Base-by-base conservation (phyloP, 1,140 invertebrate species). In the Bactericera cockerelli region DNA sequence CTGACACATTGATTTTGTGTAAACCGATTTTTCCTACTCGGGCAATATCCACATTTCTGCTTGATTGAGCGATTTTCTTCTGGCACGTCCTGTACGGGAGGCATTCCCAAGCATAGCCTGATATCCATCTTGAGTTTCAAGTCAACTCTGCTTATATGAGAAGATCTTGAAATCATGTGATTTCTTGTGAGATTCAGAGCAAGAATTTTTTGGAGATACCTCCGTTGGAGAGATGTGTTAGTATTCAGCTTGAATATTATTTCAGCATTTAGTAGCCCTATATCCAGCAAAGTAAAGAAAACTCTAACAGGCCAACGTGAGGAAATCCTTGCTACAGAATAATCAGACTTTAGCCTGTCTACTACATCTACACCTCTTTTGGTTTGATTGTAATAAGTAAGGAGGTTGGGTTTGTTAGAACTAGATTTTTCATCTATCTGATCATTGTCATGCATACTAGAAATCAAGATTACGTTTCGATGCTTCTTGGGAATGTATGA, bases 291-390 rank as follows among this genome's bases (percentile, higher is more conserved):
- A 16, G 33, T 36, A 36, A 11, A 36, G 10, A 36, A 16, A 10
- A 36, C 10, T 36, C 33, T 36, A 10, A 36, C 16, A 11, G 70
- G 69, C 69, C 67, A 70, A 26, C 68, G 56, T 14, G 56, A 54
- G 10, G 53, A 66, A 10, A 24, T 63, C 56, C 67, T 39, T 28
- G 53, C 28, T 24, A 61, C 57, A 21, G 58, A 61, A 59, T 68
- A 69, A 10, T 56, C 54, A 1, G 61, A 58, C 56, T 61, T 64
- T 59, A 69, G 58, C 56, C 70, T 59, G 56, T 65, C 58, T 11
- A 62, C 63, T 21, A 60, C 54, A 59, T 64, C 49, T 26, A 61
- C 57, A 36, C 63, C 58, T 33, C 60, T 59, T 62, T 67, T 65
- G 26, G 64, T 66, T 16, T 28, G 59, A 55, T 65, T 67, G 57